Evolutionary conservation across 2,888 invertebrate species (phyloP).

Genomic region (Polydrusus tereticollis): DNA sequence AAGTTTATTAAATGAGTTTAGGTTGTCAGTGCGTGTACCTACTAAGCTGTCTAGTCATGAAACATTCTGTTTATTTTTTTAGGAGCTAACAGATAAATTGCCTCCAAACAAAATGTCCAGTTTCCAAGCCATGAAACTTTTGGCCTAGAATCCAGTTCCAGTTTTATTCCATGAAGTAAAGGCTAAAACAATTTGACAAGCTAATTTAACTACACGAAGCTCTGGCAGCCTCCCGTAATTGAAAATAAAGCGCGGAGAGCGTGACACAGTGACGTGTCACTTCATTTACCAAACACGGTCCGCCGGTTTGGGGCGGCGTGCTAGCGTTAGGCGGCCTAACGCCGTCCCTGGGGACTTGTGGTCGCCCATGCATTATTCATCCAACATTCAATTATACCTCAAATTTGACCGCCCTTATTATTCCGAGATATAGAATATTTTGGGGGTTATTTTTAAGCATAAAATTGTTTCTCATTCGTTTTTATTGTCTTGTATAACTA

Average conservation of each 20-base stretch:
- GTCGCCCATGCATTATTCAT: constrained; percentile 66
- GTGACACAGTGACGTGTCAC: constrained; percentile 57
- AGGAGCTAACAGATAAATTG: constrained; percentile 2
- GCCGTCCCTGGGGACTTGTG: constrained; percentile 60
- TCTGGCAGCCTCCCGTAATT: constrained; percentile 52
- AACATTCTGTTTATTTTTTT: background rate
- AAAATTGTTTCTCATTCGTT: constrained; percentile 27
- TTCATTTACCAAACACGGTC: constrained; percentile 65
- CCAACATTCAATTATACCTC: constrained; percentile 67
- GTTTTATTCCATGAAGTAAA: constrained; percentile 15
- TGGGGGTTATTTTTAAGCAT: constrained; percentile 38
- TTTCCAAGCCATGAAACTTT: constrained; percentile 11
- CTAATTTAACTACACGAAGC: constrained; percentile 48
- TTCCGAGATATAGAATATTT: constrained; percentile 42
- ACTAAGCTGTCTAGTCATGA: too few relatives aligned
- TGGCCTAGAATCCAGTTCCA: constrained; percentile 14
- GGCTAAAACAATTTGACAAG: constrained; percentile 44
- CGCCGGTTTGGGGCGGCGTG: constrained; percentile 56
- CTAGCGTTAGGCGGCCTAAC: constrained; percentile 56
- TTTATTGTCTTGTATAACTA: background rate
- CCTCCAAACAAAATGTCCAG: constrained; percentile 4
- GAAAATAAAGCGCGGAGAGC: constrained; percentile 58
- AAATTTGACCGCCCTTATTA: constrained; percentile 58
- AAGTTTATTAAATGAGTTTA: too few relatives aligned
- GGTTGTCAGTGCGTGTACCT: too few relatives aligned